Conservation (phyloP, 2,113 vertebrate genomes). For the Rhinopomastus cyanomelas region DNA sequence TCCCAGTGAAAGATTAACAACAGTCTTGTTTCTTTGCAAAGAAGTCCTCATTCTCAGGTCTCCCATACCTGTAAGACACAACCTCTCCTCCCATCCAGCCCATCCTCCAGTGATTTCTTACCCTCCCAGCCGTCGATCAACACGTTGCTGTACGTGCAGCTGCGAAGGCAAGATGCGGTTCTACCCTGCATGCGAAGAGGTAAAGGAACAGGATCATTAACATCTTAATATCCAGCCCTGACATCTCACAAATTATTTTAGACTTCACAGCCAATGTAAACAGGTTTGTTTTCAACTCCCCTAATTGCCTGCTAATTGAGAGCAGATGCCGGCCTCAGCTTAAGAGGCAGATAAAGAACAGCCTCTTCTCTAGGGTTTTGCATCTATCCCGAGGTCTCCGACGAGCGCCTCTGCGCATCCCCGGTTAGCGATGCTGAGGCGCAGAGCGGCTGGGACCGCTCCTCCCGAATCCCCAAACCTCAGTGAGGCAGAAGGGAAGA, state of each 20-base stretch:
- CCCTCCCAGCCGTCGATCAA: not conserved
- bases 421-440: not conserved
- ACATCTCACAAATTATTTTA: conserved; percentile 74
- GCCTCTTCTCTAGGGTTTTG: conserved; percentile 6
- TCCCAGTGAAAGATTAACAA: not conserved
- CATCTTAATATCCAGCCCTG: conserved; percentile 70
- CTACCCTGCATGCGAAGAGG: not conserved
- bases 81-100: not conserved
- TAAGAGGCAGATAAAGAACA: conserved; percentile 38
- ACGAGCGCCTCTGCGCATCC: not conserved
- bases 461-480: not conserved
- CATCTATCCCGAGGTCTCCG: not conserved
- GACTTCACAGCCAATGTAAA: conserved; percentile 59
- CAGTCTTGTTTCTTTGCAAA: not conserved
- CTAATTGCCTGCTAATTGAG: conserved; percentile 63
- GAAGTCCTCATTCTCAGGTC: not conserved
- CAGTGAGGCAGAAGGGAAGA: conserved; percentile 14
- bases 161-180: not conserved
- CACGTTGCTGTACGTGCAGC: not conserved
- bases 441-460: not conserved
- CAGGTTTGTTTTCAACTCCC: conserved; percentile 67
- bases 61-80: not conserved
- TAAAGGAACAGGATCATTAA: conserved; percentile 66
- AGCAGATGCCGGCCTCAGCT: conserved; percentile 50
- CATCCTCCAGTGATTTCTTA: not conserved